A percentile compares a stretch with the other conserved stretches of the same genome.
These are phyloP conservation scores for Octomys mimax DNA, from an alignment of 2,797 vertebrate genomes.

Conservation along the genomic window DNA sequence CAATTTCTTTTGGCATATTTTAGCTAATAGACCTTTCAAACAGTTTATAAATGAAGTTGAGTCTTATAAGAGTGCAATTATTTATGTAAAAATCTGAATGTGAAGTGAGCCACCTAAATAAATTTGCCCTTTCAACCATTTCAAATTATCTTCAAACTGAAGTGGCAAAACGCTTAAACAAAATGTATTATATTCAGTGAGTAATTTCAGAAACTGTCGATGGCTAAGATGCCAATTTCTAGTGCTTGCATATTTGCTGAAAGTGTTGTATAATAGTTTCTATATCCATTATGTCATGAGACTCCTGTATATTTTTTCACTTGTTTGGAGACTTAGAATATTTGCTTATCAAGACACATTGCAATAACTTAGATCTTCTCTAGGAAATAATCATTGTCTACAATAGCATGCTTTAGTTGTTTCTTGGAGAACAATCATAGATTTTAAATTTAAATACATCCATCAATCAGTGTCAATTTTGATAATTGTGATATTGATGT, in stretches of 20 bases:
- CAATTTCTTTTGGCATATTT: constrained; percentile 35
- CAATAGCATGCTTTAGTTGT: background rate
- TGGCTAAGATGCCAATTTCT: background rate
- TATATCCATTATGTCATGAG: background rate
- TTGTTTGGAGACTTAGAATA: background rate
- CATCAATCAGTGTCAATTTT: background rate
- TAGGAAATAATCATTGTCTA: background rate
- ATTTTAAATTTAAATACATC: background rate
- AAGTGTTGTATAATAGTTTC: background rate
- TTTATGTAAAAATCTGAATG: constrained; percentile 58
- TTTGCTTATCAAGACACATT: background rate
- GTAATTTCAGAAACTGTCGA: background rate
- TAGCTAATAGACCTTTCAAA: constrained; percentile 37
- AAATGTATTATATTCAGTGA: background rate
- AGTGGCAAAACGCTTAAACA: background rate
- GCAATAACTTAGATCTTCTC: background rate
- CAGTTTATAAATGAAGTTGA: background rate
- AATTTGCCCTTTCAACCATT: constrained; percentile 41
- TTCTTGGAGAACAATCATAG: background rate
- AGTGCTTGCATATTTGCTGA: background rate
- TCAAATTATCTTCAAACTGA: constrained; percentile 30
- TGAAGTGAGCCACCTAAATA: background rate
- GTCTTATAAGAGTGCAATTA: constrained; percentile 12
- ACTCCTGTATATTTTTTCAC: background rate
- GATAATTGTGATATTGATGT: background rate